Conservation (phyloP, 2,797 vertebrate species). For the Gymnodraco acuticeps region DNA sequence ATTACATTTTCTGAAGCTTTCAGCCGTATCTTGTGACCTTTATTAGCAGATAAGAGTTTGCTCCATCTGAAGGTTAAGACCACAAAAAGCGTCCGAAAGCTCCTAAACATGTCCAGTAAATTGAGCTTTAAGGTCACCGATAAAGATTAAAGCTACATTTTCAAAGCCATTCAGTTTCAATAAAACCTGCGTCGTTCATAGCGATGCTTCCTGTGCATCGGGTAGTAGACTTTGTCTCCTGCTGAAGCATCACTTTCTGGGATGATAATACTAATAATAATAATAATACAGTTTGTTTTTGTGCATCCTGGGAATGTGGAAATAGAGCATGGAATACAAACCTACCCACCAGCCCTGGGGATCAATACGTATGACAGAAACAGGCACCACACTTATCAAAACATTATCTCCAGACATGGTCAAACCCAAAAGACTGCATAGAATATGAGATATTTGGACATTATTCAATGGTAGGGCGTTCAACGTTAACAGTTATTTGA, state of each 20-base stretch:
- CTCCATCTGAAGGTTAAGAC: too few species aligned
- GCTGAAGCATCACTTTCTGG: neutral
- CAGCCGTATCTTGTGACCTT: too few species aligned
- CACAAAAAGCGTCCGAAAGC: too few species aligned
- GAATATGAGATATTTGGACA: neutral
- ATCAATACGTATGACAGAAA: neutral
- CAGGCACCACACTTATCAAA: neutral
- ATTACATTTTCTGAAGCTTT: too few species aligned
- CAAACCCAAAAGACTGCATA: neutral
- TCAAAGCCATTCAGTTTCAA: neutral
- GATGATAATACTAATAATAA: neutral
- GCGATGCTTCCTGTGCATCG: neutral
- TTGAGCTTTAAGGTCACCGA: neutral
- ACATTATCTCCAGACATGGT: too few species aligned
- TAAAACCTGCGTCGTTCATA: neutral
- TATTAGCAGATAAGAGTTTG: too few species aligned
- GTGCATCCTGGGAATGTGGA: neutral
- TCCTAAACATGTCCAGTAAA: neutral
- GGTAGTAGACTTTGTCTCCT: neutral
- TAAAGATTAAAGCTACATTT: neutral
- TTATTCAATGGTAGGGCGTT: neutral
- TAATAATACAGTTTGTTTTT: too few species aligned
- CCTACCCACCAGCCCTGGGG: too few species aligned
- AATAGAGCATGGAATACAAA: neutral
- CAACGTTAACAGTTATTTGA: neutral